A percentile compares a stretch with the other conserved stretches of the same genome.
Conservation (phyloP, 2,888 invertebrate genomes). For the Brenthis ino region DNA sequence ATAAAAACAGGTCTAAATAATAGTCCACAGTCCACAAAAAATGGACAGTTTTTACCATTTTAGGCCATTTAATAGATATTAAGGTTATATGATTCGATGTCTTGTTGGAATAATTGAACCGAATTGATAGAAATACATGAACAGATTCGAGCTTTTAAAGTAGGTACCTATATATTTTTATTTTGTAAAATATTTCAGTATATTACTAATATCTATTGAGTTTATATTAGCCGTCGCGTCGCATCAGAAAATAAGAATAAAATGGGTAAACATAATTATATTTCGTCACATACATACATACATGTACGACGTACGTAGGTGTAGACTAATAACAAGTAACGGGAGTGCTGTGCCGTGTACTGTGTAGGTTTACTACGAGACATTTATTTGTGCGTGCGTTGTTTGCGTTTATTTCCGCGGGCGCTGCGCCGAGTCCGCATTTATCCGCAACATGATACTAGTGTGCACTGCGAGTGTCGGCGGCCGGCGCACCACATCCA, state of each 20-base stretch:
- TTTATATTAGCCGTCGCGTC: no score
- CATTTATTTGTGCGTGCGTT: constrained; percentile 38
- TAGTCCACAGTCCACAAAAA: no score
- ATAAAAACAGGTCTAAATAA: no score
- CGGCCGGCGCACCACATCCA: constrained; percentile 44
- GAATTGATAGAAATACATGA: no score
- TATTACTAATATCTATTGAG: no score
- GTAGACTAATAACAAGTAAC: constrained; percentile 7
- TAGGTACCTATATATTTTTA: no score
- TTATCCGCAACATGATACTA: constrained; percentile 74
- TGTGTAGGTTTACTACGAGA: constrained; percentile 27
- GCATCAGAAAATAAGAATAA: not conserved
- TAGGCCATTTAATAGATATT: no score
- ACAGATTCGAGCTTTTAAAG: no score
- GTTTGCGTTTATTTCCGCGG: constrained; percentile 69
- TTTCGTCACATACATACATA: not conserved
- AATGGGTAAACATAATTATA: not conserved
- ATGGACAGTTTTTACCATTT: no score
- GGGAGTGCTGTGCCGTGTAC: not conserved
- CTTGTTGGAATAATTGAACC: no score
- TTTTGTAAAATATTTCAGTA: no score
- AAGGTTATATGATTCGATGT: no score
- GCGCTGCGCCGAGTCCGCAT: constrained; percentile 64
- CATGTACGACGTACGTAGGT: not conserved
- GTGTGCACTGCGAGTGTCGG: constrained; percentile 46